phyloP scores from a whole-genome alignment of 1,140 invertebrate species.

The Camponotus floridanus region DNA sequence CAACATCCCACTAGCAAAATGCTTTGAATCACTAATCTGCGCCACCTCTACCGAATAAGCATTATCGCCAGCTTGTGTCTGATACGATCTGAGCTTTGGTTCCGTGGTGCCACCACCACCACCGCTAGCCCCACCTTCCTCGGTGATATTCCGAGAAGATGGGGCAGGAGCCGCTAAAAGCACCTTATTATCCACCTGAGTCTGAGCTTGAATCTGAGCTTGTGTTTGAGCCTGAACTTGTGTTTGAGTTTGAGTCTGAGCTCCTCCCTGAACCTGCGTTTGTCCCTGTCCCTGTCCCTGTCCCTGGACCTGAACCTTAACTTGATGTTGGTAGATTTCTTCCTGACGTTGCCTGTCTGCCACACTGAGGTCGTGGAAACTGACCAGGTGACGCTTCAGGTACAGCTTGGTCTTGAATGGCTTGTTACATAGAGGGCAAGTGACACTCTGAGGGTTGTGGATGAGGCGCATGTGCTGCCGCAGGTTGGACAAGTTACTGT shows the following conservation, averaged over 20 bases:
- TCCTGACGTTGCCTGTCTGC: constrained; percentile 84
- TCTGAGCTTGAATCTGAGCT: constrained; percentile 66
- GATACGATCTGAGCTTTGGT: constrained; percentile 75
- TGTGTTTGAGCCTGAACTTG: constrained; percentile 70
- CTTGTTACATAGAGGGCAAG: constrained; percentile 91
- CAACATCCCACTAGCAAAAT: constrained; percentile 81
- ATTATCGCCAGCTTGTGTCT: constrained; percentile 77
- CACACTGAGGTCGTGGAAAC: constrained; percentile 87
- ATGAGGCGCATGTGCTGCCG: constrained; percentile 93
- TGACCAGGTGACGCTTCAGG: constrained; percentile 90
- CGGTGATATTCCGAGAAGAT: constrained; percentile 64
- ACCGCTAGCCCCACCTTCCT: constrained; percentile 57
- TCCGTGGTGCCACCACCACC: constrained; percentile 48
- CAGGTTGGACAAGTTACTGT: constrained; percentile 93
- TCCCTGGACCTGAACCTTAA: constrained; percentile 74
- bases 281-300: constrained; percentile 73
- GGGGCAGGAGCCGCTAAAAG: constrained; percentile 59
- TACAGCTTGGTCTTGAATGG: constrained; percentile 93
- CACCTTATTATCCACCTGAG: constrained; percentile 70
- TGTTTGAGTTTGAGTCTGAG: constrained; percentile 72
- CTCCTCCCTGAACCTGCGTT: constrained; percentile 65
- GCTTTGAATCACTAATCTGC: constrained; percentile 80
- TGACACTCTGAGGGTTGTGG: constrained; percentile 92
- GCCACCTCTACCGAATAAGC: constrained; percentile 80
- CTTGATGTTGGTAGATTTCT: constrained; percentile 85